Evolutionary conservation across 2,113 vertebrate species (phyloP).

Genomic region (Upupa epops): DNA sequence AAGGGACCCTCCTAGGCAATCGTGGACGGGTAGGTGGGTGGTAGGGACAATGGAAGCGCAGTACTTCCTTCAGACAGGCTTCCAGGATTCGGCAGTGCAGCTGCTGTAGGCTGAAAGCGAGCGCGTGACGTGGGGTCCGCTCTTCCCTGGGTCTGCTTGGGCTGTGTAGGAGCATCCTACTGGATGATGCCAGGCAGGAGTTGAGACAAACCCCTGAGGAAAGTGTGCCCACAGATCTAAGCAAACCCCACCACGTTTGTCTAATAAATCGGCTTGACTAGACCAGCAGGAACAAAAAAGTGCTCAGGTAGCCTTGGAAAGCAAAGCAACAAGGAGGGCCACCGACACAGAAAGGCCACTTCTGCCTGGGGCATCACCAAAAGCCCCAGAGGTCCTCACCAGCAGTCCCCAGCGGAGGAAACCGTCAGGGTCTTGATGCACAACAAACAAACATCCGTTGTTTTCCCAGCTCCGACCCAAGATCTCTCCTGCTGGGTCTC

Average conservation of each 20-base stretch:
- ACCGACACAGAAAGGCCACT: constrained; percentile 44
- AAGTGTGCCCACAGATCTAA: background rate
- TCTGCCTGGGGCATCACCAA: constrained; percentile 26
- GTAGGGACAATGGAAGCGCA: background rate
- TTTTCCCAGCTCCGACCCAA: constrained; percentile 72
- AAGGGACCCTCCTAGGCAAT: background rate
- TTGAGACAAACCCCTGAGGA: background rate
- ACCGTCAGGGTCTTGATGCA: constrained; percentile 39
- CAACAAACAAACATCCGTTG: constrained; percentile 63
- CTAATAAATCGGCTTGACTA: background rate
- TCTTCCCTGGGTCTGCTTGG: background rate
- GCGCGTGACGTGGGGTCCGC: background rate
- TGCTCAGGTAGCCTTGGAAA: background rate
- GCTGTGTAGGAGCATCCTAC: too few relatives aligned
- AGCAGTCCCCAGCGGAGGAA: constrained; percentile 62
- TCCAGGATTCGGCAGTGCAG: background rate
- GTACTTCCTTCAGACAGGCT: background rate
- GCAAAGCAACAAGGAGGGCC: background rate
- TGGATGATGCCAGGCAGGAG: too few relatives aligned
- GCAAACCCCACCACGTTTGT: background rate
- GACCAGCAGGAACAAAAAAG: background rate
- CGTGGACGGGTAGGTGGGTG: background rate
- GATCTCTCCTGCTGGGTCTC: constrained; percentile 45
- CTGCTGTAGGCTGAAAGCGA: background rate
- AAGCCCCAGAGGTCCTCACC: constrained; percentile 45